Evolutionary conservation across 2,797 vertebrate species (phyloP), one percentile per base, ranked within the genome.

Genomic region (Amblyopsis hoosieri): DNA sequence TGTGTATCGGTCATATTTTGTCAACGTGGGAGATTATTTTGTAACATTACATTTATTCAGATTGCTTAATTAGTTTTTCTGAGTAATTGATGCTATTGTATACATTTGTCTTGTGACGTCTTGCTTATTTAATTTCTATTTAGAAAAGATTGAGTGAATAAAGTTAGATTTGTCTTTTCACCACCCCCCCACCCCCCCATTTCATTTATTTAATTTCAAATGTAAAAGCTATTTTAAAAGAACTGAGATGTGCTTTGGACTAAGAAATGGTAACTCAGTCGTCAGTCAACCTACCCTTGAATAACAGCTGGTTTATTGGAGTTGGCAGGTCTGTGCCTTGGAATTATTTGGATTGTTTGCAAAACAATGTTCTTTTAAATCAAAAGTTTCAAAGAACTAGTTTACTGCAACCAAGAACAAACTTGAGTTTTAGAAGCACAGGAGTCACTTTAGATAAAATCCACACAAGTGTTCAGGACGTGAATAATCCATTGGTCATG

Each of bases 121-220:
- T 33, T 87, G 67, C 76, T 71, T 86, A 88, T 90, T 88, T 87
- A 88, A 91, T 84, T 76, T 31, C 65, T 57, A 66, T 74, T 4
- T 51, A 76, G 74, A 79, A 82, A 57, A 80, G 84, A 78, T 76
- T 69, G 79, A 79, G 75, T 62, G 75, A 88, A 82, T 86, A 78
- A 82, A 82, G 78, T 75, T 74, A 42, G 67, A 23, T 29, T 58
- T 66, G 47, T 64, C 79, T 61, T 4, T 64, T 66, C 45, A 55
- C 67, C 73, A 23, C 74, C 42, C 71, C 75, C 71, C 66, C 73
- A 3, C 74, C 42, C 71, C 75, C 71, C 53, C 78, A 80, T 66
- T 75, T 70, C 76, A 77, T 81, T 80, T 75, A 55, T 76, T 64
- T 70, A 29, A 11, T 76, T 83, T 83, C 54, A 58, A 51, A 54